These are phyloP conservation scores for Sarcophaga caerulescens DNA, from an alignment of 2,888 invertebrate genomes.

Conservation along the genomic window DNA sequence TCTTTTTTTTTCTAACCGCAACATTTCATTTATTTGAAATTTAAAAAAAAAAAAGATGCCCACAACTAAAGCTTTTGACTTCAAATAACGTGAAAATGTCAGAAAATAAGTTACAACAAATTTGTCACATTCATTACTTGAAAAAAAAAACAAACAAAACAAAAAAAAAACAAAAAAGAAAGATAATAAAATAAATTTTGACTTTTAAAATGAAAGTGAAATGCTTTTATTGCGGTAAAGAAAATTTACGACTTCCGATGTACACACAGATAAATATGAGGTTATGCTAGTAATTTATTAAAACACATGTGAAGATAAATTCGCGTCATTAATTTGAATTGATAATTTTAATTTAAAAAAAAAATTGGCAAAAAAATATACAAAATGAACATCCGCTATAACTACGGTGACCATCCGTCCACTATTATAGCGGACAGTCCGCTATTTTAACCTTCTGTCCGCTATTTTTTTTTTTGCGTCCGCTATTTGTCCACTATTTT, in stretches of 20 bases:
- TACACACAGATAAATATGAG: neutral
- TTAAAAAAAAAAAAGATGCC: neutral
- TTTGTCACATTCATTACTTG: constrained; percentile 45
- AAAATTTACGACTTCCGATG: constrained; percentile 37
- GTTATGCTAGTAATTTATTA: constrained; percentile 87
- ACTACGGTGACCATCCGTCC: too few relatives aligned
- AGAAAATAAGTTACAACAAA: constrained; percentile 7
- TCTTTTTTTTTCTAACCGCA: neutral
- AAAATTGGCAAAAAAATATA: too few relatives aligned
- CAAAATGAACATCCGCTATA: constrained; percentile 71
- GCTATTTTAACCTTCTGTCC: too few relatives aligned
- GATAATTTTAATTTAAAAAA: too few relatives aligned
- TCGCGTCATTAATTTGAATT: too few relatives aligned
- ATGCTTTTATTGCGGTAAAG: constrained; percentile 14
- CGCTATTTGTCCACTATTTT: too few relatives aligned
- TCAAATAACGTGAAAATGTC: constrained; percentile 28
- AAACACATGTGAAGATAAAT: constrained; percentile 91
- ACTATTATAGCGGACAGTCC: too few relatives aligned
- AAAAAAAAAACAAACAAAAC: too few relatives aligned
- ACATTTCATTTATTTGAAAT: constrained; percentile 42
- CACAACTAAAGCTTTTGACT: constrained; percentile 16
- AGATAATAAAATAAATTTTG: neutral
- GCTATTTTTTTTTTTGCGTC: too few relatives aligned
- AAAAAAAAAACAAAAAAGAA: neutral
- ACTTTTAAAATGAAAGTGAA: constrained; percentile 5